Conservation (phyloP, 64 coral and sea anemone species). For the Montipora cactus region DNA sequence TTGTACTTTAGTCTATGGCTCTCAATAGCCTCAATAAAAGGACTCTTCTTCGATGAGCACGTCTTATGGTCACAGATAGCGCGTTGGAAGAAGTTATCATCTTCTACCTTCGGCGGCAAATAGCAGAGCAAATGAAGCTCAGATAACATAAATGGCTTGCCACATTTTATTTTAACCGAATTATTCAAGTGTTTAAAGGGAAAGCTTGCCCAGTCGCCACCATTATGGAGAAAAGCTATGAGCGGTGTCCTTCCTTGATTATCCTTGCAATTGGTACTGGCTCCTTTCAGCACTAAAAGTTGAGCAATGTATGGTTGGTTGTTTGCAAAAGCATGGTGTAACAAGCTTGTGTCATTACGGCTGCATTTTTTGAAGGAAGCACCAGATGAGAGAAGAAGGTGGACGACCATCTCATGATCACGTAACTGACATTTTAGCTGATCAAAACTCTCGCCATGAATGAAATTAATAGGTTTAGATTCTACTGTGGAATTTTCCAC, state of each 20-base stretch:
- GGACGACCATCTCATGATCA: background rate
- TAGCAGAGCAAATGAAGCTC: slow-evolving; percentile 55
- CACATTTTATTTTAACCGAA: slow-evolving; percentile 33
- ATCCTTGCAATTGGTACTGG: slow-evolving; percentile 22
- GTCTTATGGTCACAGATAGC: background rate
- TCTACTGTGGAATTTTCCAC: background rate
- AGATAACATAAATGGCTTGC: slow-evolving; percentile 8
- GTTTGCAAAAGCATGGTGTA: slow-evolving; percentile 33
- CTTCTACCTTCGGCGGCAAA: background rate
- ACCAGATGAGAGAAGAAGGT: slow-evolving; percentile 19
- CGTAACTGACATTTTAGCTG: background rate
- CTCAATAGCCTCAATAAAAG: background rate
- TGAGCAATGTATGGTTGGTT: slow-evolving; percentile 19
- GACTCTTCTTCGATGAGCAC: background rate
- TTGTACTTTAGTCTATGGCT: slow-evolving; percentile 16
- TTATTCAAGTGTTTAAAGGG: slow-evolving; percentile 20
- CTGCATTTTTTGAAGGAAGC: background rate
- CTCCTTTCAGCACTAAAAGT: background rate
- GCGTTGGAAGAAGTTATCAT: slow-evolving; percentile 31
- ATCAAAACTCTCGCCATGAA: background rate
- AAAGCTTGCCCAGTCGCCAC: background rate
- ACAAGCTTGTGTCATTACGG: background rate
- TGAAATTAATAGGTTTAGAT: background rate
- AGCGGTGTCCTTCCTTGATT: slow-evolving; percentile 2
- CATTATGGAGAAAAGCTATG: background rate